A percentile compares a stretch with the other conserved stretches of the same genome.
phyloP scores from a whole-genome alignment of 2,888 invertebrate species.

The Netelia melanura region DNA sequence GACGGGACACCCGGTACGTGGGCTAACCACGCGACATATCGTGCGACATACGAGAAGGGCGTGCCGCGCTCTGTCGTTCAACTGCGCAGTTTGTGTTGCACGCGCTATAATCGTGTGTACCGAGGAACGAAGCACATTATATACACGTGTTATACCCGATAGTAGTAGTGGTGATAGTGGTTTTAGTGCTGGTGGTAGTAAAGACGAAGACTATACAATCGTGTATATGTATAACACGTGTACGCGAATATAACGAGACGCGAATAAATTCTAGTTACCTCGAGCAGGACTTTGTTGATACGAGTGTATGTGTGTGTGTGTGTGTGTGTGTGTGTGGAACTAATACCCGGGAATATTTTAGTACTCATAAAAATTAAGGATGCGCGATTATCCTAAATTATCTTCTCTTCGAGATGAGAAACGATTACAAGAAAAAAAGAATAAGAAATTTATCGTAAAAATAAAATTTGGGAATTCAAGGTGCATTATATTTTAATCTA shows the following conservation, averaged over 20 bases:
- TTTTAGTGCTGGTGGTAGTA: slow-evolving; percentile 27
- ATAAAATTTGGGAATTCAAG: not conserved
- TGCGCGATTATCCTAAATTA: not conserved
- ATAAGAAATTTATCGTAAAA: not conserved
- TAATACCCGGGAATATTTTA: not conserved
- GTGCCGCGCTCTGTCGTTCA: slow-evolving; percentile 80
- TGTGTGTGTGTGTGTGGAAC: no score
- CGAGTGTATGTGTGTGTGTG: not conserved
- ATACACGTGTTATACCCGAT: slow-evolving; percentile 59
- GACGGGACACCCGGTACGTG: slow-evolving; percentile 77
- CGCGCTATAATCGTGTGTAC: slow-evolving; percentile 79
- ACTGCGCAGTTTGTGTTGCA: slow-evolving; percentile 84
- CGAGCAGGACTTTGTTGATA: not conserved
- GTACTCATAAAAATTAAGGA: no score
- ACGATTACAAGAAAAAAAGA: not conserved
- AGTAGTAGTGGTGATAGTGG: not conserved
- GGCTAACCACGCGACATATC: slow-evolving; percentile 79
- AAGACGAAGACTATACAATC: slow-evolving; percentile 8
- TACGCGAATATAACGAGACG: not conserved
- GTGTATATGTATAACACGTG: slow-evolving; percentile 13
- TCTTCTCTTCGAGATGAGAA: not conserved
- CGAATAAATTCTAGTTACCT: not conserved
- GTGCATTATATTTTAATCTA: slow-evolving; percentile 37
- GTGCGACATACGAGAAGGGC: slow-evolving; percentile 82
- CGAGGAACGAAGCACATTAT: slow-evolving; percentile 65